Percentiles rank a stretch among this genome's conserved stretches.
Evolutionary conservation across 2,797 vertebrate species (phyloP).

Genomic region (Pipistrellus kuhlii): DNA sequence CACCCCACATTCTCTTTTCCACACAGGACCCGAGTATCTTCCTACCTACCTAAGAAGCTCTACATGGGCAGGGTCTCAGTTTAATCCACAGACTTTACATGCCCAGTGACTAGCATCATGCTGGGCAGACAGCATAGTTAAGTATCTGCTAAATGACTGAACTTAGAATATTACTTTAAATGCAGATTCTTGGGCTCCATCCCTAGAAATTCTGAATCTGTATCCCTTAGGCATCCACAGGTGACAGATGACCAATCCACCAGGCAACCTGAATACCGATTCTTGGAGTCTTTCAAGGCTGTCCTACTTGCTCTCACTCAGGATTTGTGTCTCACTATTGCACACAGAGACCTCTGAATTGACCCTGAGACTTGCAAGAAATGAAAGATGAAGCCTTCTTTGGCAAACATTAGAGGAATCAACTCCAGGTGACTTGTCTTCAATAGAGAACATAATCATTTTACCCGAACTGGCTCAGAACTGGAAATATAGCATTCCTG

Average conservation of each 20-base stretch:
- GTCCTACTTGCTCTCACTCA: neutral
- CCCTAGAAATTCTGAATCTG: constrained; percentile 36
- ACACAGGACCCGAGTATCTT: neutral
- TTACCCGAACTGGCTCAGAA: neutral
- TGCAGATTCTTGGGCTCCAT: neutral
- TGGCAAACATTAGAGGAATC: neutral
- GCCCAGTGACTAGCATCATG: neutral
- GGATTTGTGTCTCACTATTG: neutral
- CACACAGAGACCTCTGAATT: neutral
- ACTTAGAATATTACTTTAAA: constrained; percentile 1
- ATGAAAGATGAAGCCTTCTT: constrained; percentile 12
- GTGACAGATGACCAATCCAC: neutral
- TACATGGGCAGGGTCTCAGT: neutral
- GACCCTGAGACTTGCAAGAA: constrained; percentile 9
- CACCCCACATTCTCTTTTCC: neutral
- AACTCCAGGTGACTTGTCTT: constrained; percentile 33
- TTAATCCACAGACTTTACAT: neutral
- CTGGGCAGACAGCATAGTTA: neutral
- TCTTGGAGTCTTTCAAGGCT: neutral
- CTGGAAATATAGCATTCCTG: neutral
- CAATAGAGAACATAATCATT: constrained; percentile 34
- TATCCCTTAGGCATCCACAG: constrained; percentile 1
- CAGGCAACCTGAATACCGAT: neutral
- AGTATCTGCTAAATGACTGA: constrained; percentile 14
- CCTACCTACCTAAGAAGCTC: neutral